phyloP scores from a whole-genome alignment of 2,888 invertebrate genomes.

The Rhamphomyia laevipes region DNA sequence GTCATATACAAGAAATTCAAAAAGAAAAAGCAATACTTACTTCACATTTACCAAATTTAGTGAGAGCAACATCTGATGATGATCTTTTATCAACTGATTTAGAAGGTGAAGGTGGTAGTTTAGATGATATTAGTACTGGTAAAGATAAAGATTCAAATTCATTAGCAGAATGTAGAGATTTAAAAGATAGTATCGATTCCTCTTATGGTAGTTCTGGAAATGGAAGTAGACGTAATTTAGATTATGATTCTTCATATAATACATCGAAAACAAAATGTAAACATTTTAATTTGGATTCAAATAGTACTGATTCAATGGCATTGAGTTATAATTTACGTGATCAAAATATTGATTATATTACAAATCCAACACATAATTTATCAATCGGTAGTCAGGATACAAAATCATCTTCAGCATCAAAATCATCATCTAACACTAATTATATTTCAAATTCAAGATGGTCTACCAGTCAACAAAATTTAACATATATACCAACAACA shows the following conservation, averaged over 20 bases:
- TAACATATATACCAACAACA: slow-evolving; percentile 12
- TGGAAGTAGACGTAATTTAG: slow-evolving; percentile 5
- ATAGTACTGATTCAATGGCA: slow-evolving; percentile 17
- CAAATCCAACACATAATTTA: slow-evolving; percentile 15
- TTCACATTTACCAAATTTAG: slow-evolving; percentile 65
- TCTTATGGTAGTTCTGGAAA: slow-evolving; percentile 16
- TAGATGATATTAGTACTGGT: slow-evolving; percentile 42
- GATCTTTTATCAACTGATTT: slow-evolving; percentile 71
- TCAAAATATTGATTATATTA: slow-evolving; percentile 23
- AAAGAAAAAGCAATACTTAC: slow-evolving; percentile 73
- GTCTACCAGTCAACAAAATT: slow-evolving; percentile 20
- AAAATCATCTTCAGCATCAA: slow-evolving; percentile 9
- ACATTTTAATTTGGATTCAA: slow-evolving; percentile 15
- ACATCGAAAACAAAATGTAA: slow-evolving; percentile 1
- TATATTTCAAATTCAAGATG: slow-evolving; percentile 10
- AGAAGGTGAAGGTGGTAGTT: slow-evolving; percentile 57
- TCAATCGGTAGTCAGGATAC: slow-evolving; percentile 15
- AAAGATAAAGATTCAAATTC: slow-evolving; percentile 20
- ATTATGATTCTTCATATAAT: slow-evolving; percentile 6
- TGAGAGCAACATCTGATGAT: slow-evolving; percentile 77
- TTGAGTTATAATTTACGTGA: slow-evolving; percentile 23
- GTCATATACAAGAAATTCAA: slow-evolving; percentile 68
- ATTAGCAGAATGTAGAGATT: slow-evolving; percentile 16
- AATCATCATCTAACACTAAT: slow-evolving; percentile 8
- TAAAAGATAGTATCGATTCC: slow-evolving; percentile 21